A percentile compares a stretch with the other conserved stretches of the same genome.
Conservation (phyloP, 2,113 vertebrate genomes). For the Platysteira castanea region DNA sequence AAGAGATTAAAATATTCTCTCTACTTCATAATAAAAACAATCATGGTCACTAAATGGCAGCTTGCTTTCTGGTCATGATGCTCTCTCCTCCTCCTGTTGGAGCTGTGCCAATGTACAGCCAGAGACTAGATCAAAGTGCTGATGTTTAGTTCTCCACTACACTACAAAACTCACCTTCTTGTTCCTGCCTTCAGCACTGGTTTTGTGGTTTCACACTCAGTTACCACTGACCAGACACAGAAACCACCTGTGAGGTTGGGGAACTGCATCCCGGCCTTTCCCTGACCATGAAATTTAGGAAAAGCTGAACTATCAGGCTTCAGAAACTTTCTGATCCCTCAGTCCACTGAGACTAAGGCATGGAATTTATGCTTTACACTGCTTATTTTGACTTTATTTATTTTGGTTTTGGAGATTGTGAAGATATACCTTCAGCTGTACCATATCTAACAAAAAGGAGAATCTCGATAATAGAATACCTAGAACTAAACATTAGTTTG, state of each 20-base stretch:
- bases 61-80: background rate
- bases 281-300: background rate
- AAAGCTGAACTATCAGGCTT: background rate
- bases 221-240: background rate
- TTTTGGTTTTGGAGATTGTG: background rate
- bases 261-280: background rate
- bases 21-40: background rate
- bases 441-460: background rate
- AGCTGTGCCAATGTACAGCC: background rate
- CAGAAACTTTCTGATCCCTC: background rate
- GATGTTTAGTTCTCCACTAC: background rate
- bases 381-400: background rate
- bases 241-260: background rate
- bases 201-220: background rate
- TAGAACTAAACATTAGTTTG: background rate
- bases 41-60: background rate
- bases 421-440: background rate
- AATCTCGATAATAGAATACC: background rate
- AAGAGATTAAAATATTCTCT: background rate
- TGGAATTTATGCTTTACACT: background rate
- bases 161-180: background rate
- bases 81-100: background rate
- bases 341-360: background rate
- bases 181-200: background rate
- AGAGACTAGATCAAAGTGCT: background rate